Evolutionary conservation across 2,888 invertebrate species (phyloP).

Genomic region (Himalopsyche anomala): DNA sequence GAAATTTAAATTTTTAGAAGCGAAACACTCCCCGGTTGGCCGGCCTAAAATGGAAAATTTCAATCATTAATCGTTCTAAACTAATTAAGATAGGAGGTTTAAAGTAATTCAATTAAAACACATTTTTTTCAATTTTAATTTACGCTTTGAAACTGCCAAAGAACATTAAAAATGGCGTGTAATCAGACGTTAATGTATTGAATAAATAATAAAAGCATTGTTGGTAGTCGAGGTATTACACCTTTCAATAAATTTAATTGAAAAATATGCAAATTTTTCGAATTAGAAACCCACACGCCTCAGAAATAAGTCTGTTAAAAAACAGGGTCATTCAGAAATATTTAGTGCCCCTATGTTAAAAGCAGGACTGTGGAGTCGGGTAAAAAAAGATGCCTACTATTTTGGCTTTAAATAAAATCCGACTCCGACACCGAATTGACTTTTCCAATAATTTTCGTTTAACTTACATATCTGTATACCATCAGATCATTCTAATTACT

Average conservation of each 20-base stretch:
- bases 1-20: slow-evolving; percentile 11
- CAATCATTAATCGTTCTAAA: slow-evolving; percentile 32
- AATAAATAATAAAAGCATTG: slow-evolving; percentile 50
- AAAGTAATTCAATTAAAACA: slow-evolving; percentile 28
- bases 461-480: too few relatives aligned
- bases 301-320: neutral
- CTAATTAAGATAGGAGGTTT: slow-evolving; percentile 38
- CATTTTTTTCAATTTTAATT: slow-evolving; percentile 39
- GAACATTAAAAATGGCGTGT: slow-evolving; percentile 44
- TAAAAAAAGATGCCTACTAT: too few relatives aligned
- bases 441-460: too few relatives aligned
- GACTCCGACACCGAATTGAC: too few relatives aligned
- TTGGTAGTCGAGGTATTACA: slow-evolving; percentile 27
- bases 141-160: slow-evolving; percentile 28
- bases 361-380: too few relatives aligned
- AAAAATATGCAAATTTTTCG: slow-evolving; percentile 51
- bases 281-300: slow-evolving; percentile 29
- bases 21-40: slow-evolving; percentile 1
- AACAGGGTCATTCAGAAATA: neutral
- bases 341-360: too few relatives aligned
- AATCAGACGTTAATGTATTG: slow-evolving; percentile 52
- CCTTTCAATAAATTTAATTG: slow-evolving; percentile 52
- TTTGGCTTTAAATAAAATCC: too few relatives aligned
- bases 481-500: too few relatives aligned
- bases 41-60: neutral